Percentiles rank a stretch among this genome's conserved stretches.
Conservation (phyloP, 2,888 invertebrate species). For the Anthrax anthrax region DNA sequence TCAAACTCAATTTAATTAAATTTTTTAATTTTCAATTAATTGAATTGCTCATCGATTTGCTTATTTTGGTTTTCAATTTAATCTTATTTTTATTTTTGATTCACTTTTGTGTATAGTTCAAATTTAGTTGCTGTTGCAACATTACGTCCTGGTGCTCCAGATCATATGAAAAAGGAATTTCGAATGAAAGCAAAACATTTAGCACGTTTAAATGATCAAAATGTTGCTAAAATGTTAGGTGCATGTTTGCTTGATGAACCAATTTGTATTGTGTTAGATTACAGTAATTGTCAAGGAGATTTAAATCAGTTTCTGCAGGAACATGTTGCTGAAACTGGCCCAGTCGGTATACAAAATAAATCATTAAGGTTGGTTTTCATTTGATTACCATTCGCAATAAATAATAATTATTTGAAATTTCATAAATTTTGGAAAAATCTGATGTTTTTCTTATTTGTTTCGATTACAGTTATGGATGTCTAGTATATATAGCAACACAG, state of each 20-base stretch:
- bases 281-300: conserved; percentile 50
- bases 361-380: conserved; percentile 49
- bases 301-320: conserved; percentile 72
- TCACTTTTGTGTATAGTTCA: conserved; percentile 18
- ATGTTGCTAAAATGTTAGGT: conserved; percentile 57
- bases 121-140: conserved; percentile 60
- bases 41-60: no score
- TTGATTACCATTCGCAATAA: no score
- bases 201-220: conserved; percentile 52
- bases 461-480: conserved; percentile 58
- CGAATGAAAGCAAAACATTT: conserved; percentile 55
- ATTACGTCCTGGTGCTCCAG: conserved; percentile 43
- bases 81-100: background rate
- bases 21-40: background rate
- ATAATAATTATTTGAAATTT: conserved; percentile 2
- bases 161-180: conserved; percentile 51
- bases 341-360: conserved; percentile 44
- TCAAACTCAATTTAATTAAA: background rate
- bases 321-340: conserved; percentile 59
- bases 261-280: conserved; percentile 61
- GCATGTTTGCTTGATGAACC: conserved; percentile 60
- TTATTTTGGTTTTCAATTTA: no score
- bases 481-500: conserved; percentile 76
- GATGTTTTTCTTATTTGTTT: background rate
- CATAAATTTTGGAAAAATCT: no score